phyloP scores from a whole-genome alignment of 37 sponge, comb jelly and placozoan genomes.

The Crambe crambe region DNA sequence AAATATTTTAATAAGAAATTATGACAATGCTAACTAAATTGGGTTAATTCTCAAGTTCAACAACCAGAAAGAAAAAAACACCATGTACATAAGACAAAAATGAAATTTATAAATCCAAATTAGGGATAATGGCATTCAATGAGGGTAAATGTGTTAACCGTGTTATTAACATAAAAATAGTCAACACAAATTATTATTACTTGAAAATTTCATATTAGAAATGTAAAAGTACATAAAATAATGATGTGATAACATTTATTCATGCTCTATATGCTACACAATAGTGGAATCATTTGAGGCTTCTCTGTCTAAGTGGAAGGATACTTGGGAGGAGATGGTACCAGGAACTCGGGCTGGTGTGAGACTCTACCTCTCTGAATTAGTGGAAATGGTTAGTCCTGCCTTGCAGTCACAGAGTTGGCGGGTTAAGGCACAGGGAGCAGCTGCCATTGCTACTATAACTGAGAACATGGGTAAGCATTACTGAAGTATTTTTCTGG shows the following conservation, averaged over 20 bases:
- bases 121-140: no score
- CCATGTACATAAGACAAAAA: no score
- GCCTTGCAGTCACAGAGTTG: slow-evolving; percentile 55
- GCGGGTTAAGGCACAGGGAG: slow-evolving; percentile 70
- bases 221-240: background rate
- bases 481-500: no score
- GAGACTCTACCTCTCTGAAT: slow-evolving; percentile 45
- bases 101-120: no score
- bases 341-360: slow-evolving; percentile 53
- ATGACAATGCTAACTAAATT: no score
- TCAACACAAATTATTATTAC: no score
- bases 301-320: slow-evolving; percentile 48
- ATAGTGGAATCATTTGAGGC: slow-evolving; percentile 3
- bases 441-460: slow-evolving; percentile 68
- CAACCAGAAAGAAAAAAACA: no score
- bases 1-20: no score
- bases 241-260: slow-evolving; percentile 7
- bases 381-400: slow-evolving; percentile 34
- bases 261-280: no score
- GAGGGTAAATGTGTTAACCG: no score
- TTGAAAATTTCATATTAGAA: background rate
- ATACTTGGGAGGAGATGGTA: slow-evolving; percentile 66
- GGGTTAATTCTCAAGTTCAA: no score
- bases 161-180: no score
- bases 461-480: slow-evolving; percentile 69